Evolutionary conservation across 2,888 invertebrate genomes (phyloP).

Genomic region (Leptogaster cylindrica): DNA sequence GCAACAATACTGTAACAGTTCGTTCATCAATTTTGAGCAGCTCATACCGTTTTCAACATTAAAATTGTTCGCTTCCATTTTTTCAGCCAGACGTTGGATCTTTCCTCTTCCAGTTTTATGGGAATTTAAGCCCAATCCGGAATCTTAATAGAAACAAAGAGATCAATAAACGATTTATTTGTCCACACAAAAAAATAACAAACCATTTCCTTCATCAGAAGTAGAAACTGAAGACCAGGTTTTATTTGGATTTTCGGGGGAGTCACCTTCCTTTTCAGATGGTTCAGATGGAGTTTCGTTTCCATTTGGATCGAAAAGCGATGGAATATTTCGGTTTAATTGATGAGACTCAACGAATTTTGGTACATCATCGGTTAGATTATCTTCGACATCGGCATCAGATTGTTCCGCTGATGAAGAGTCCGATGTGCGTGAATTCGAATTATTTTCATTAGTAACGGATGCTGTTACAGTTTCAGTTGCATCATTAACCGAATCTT

Average conservation of each 20-base stretch:
- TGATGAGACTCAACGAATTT: constrained; percentile 52
- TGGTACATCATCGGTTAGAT: constrained; percentile 67
- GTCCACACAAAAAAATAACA: constrained; percentile 38
- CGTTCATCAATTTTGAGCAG: too few species aligned
- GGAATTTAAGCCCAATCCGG: too few species aligned
- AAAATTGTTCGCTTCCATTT: too few species aligned
- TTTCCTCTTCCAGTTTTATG: too few species aligned
- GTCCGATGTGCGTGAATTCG: constrained; percentile 45
- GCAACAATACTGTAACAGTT: too few species aligned
- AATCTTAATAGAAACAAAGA: too few species aligned
- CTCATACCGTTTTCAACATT: too few species aligned
- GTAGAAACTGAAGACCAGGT: too few species aligned
- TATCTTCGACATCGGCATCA: constrained; percentile 83
- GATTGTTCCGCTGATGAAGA: constrained; percentile 72
- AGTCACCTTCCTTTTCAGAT: constrained; percentile 65
- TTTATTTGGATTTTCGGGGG: constrained; percentile 66
- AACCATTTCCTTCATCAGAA: constrained; percentile 64
- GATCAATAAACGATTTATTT: too few species aligned
- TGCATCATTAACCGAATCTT: constrained; percentile 44
- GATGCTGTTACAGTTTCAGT: background rate
- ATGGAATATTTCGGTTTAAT: constrained; percentile 40
- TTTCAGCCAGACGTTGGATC: too few species aligned
- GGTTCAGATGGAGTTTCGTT: constrained; percentile 54
- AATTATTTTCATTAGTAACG: constrained; percentile 60
- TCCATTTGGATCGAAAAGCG: constrained; percentile 56